Conservation (phyloP, 2,797 vertebrate genomes). For the Channallabes apus region DNA sequence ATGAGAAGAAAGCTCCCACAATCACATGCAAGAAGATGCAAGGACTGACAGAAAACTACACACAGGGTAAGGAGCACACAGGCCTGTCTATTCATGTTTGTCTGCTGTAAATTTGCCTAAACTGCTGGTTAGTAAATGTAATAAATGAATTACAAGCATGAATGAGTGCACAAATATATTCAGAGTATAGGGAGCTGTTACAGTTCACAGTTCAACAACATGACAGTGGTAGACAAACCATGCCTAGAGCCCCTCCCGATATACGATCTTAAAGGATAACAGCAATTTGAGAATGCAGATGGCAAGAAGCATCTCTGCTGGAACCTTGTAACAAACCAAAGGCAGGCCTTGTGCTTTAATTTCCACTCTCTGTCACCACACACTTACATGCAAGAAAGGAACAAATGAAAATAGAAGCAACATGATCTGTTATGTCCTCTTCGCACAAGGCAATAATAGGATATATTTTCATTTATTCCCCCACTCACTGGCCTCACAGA, state of each 20-base stretch:
- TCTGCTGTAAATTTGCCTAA: conserved; percentile 9
- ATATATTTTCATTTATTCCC: conserved; percentile 9
- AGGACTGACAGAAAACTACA: conserved; percentile 15
- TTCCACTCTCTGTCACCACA: background rate
- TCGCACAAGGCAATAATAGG: background rate
- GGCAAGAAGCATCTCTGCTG: background rate
- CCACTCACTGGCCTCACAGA: background rate
- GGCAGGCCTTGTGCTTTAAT: background rate
- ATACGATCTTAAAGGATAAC: background rate
- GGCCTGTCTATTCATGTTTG: background rate
- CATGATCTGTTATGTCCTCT: background rate
- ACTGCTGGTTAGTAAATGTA: background rate
- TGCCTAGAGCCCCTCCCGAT: background rate
- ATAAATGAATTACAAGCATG: conserved; percentile 18
- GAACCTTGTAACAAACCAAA: background rate
- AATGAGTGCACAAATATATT: background rate
- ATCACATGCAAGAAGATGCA: conserved; percentile 30
- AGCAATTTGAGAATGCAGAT: background rate
- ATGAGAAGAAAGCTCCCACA: conserved; percentile 44
- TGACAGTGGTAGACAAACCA: background rate
- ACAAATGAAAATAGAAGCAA: background rate
- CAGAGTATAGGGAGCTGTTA: background rate
- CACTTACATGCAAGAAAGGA: conserved; percentile 11
- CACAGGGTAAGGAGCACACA: background rate
- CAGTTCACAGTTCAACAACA: conserved; percentile 20